A percentile compares a stretch with the other conserved stretches of the same genome.
Conservation (phyloP, 2,113 vertebrate genomes). For the Equus przewalskii region DNA sequence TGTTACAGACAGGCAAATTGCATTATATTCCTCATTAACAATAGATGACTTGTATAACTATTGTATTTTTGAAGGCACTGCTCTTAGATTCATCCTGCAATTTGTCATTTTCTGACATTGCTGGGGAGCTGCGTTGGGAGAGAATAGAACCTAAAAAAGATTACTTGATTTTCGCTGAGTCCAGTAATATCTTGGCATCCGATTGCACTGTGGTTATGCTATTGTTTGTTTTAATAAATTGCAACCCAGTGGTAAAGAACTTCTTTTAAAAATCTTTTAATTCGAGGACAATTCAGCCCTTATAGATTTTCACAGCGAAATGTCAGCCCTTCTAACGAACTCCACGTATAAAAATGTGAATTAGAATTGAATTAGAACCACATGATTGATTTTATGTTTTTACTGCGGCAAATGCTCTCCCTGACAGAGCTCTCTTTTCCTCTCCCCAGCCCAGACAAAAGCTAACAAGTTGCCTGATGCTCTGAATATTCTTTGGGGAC, state of each 20-base stretch:
- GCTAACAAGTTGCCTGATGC: slow-evolving; percentile 68
- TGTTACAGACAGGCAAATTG: slow-evolving; percentile 93
- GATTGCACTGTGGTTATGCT: slow-evolving; percentile 78
- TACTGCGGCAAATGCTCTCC: slow-evolving; percentile 60
- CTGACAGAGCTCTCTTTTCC: slow-evolving; percentile 27
- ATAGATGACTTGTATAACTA: slow-evolving; percentile 91
- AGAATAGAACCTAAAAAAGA: slow-evolving; percentile 88
- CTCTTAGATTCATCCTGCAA: slow-evolving; percentile 88
- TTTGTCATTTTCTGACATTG: slow-evolving; percentile 90
- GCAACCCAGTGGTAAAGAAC: slow-evolving; percentile 86
- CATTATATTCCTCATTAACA: slow-evolving; percentile 93
- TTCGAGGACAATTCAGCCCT: slow-evolving; percentile 82
- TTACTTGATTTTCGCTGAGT: slow-evolving; percentile 89
- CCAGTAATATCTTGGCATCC: slow-evolving; percentile 85
- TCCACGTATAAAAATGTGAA: slow-evolving; percentile 82
- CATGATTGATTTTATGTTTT: slow-evolving; percentile 81
- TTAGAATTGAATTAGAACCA: slow-evolving; percentile 86
- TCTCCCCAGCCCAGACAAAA: slow-evolving; percentile 40
- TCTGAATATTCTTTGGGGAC: neutral
- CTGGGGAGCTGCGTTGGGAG: slow-evolving; percentile 83
- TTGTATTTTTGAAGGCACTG: slow-evolving; percentile 90
- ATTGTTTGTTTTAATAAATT: slow-evolving; percentile 91
- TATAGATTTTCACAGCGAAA: slow-evolving; percentile 80
- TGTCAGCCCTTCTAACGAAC: slow-evolving; percentile 83
- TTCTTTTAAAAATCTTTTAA: slow-evolving; percentile 83